Percentiles rank a stretch among this genome's conserved stretches.
phyloP scores from a whole-genome alignment of 2,113 vertebrate species.

The Forbesichthys agassizii region DNA sequence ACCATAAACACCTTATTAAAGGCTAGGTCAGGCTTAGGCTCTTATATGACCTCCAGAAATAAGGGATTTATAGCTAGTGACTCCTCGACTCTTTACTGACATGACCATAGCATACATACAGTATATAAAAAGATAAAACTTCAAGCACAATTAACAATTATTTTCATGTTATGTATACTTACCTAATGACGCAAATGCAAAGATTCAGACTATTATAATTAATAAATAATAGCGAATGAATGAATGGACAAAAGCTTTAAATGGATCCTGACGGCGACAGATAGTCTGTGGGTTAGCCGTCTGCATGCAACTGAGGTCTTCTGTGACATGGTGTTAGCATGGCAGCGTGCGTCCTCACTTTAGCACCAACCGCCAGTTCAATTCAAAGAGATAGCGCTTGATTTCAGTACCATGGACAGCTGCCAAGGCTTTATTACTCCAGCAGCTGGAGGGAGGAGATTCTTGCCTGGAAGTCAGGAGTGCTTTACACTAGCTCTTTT shows the following conservation, averaged over 20 bases:
- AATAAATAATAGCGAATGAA: no score
- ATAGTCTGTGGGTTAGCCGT: neutral
- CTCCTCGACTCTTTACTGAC: no score
- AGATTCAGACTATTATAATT: no score
- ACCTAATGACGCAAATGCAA: no score
- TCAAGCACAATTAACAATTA: no score
- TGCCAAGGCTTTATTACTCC: slow-evolving; percentile 59
- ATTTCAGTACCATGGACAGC: slow-evolving; percentile 70
- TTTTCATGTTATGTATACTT: no score
- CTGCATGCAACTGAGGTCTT: slow-evolving; percentile 53
- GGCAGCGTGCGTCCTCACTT: slow-evolving; percentile 45
- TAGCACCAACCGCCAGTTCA: slow-evolving; percentile 49
- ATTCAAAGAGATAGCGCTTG: slow-evolving; percentile 52
- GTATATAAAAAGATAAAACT: no score
- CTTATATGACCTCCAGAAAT: no score
- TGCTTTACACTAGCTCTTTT: slow-evolving; percentile 44
- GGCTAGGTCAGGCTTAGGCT: no score
- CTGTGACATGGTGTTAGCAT: slow-evolving; percentile 47
- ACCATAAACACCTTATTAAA: neutral
- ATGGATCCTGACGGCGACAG: neutral
- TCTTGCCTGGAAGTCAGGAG: slow-evolving; percentile 53
- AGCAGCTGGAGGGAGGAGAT: slow-evolving; percentile 58
- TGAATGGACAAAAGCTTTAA: no score
- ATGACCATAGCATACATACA: neutral
- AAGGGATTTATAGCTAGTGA: no score